Evolutionary conservation across 2,888 invertebrate species (phyloP).

Genomic region (Biston stratarius): DNA sequence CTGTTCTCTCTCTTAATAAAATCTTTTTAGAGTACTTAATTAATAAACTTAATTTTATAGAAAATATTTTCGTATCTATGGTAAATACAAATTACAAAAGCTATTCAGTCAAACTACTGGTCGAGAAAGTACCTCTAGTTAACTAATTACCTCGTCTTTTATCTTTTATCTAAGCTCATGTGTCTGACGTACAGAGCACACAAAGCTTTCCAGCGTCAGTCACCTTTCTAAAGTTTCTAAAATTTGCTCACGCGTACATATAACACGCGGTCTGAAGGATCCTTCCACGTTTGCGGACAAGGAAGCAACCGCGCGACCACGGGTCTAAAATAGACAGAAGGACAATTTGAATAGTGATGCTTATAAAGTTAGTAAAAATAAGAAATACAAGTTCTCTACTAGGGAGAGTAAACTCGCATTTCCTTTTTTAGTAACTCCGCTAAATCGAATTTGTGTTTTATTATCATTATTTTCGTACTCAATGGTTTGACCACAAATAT

Average conservation of each 20-base stretch:
- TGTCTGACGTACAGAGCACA: neutral
- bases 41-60: no score
- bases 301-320: slow-evolving; percentile 18
- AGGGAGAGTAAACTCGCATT: no score
- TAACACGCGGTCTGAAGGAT: slow-evolving; percentile 8
- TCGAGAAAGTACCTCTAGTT: neutral
- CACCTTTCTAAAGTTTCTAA: slow-evolving; percentile 22
- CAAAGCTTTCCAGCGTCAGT: slow-evolving; percentile 4
- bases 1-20: no score
- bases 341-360: neutral
- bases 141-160: neutral
- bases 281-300: slow-evolving; percentile 16
- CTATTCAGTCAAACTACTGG: neutral
- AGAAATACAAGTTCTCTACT: no score
- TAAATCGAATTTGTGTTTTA: no score
- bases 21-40: no score
- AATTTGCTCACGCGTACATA: slow-evolving; percentile 8
- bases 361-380: no score
- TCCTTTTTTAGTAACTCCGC: no score
- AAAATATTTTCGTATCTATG: no score
- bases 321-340: neutral
- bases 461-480: no score
- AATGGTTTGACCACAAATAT: no score
- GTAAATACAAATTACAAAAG: no score
- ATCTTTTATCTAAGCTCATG: neutral